Evolutionary conservation across 2,113 vertebrate species (phyloP).

Genomic region (Eidolon helvum): DNA sequence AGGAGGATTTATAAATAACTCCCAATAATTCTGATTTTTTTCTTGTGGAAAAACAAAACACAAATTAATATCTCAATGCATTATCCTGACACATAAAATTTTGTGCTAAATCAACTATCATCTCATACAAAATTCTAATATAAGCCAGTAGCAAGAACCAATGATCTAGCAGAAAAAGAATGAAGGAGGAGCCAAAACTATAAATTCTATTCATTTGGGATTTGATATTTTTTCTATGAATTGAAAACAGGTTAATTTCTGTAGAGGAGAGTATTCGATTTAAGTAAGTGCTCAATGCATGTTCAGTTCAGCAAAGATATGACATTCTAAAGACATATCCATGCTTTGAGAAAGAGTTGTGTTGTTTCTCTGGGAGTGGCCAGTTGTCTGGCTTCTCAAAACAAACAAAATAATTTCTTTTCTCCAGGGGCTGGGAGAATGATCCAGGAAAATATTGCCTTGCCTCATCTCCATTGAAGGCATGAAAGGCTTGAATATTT

Average conservation of each 20-base stretch:
- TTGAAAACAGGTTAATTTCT: conserved; percentile 10
- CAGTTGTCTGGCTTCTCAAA: neutral
- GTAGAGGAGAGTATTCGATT: neutral
- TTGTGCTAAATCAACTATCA: conserved; percentile 41
- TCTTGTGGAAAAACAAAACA: conserved; percentile 36
- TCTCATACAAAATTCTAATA: conserved; percentile 2
- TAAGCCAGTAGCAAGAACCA: conserved; percentile 5
- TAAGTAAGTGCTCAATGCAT: neutral
- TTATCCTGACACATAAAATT: conserved; percentile 35
- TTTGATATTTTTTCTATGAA: neutral
- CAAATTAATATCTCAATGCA: conserved; percentile 39
- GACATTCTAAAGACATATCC: neutral
- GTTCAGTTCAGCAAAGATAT: neutral
- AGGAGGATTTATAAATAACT: neutral
- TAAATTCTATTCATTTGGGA: neutral
- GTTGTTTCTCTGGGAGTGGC: neutral
- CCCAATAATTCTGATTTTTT: conserved; percentile 3
- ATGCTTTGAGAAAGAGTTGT: neutral
- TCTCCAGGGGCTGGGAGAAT: neutral
- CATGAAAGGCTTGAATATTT: neutral
- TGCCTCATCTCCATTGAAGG: neutral
- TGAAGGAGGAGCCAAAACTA: neutral
- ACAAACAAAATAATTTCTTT: neutral
- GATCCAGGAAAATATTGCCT: neutral
- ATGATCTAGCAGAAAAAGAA: neutral